Conservation (phyloP, 2,888 invertebrate genomes). For the Drosophila basisetae region DNA sequence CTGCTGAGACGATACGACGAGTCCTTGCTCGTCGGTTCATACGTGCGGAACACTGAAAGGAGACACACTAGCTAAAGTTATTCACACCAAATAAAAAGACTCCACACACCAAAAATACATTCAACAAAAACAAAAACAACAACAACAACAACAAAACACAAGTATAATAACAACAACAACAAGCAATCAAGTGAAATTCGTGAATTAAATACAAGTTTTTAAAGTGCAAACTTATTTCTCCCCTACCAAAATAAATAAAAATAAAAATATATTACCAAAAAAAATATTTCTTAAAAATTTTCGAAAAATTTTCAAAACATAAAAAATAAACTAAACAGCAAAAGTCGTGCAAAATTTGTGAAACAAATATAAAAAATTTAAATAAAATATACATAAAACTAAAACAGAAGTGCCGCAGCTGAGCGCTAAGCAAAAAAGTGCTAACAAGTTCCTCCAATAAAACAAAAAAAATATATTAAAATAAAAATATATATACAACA, state of each 20-base stretch:
- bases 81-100: slow-evolving; percentile 48
- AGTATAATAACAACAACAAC: slow-evolving; percentile 24
- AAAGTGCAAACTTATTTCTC: slow-evolving; percentile 49
- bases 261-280: slow-evolving; percentile 19
- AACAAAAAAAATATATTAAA: slow-evolving; percentile 29
- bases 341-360: slow-evolving; percentile 44
- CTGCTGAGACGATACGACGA: slow-evolving; percentile 84
- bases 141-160: slow-evolving; percentile 5
- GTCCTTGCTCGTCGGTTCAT: slow-evolving; percentile 84
- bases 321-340: slow-evolving; percentile 25
- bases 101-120: slow-evolving; percentile 42
- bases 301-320: slow-evolving; percentile 50
- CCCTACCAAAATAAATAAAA: slow-evolving; percentile 9
- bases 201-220: slow-evolving; percentile 48
- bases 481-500: slow-evolving; percentile 44
- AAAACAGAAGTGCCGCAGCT: slow-evolving; percentile 72
- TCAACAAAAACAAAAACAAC: slow-evolving; percentile 14
- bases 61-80: slow-evolving; percentile 54
- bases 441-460: slow-evolving; percentile 75
- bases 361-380: slow-evolving; percentile 23
- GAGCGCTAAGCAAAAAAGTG: slow-evolving; percentile 67
- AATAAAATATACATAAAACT: slow-evolving; percentile 39
- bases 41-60: slow-evolving; percentile 80
- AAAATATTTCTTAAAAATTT: slow-evolving; percentile 46
- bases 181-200: slow-evolving; percentile 58